These are phyloP conservation scores for Vanacampus margaritifer DNA, from an alignment of 2,113 vertebrate genomes.

Conservation along the genomic window DNA sequence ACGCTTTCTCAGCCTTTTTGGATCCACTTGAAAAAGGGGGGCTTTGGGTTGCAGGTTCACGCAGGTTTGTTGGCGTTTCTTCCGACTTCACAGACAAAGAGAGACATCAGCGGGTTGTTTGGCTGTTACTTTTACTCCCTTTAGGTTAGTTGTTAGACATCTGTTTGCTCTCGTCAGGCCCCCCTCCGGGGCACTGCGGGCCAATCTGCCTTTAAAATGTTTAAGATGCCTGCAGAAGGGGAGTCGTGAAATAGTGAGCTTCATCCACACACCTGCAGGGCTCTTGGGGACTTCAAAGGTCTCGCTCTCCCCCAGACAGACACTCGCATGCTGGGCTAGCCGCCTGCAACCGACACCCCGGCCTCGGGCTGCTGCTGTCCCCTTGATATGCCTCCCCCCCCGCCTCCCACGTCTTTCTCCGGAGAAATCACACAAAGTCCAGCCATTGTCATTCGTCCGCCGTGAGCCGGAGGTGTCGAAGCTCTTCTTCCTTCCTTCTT, in stretches of 20 bases:
- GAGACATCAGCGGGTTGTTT: conserved; percentile 56
- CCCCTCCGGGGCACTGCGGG: conserved; percentile 28
- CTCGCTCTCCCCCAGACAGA: conserved; percentile 47
- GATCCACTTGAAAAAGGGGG: conserved; percentile 23
- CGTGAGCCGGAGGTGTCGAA: conserved; percentile 33
- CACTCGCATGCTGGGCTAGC: conserved; percentile 57
- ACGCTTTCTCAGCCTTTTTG: conserved; percentile 32
- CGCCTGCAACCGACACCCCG: conserved; percentile 62
- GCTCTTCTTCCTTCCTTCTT: conserved; percentile 25
- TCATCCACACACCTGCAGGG: conserved; percentile 71
- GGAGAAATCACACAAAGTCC: conserved; percentile 16
- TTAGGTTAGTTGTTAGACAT: conserved; percentile 73
- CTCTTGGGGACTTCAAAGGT: conserved; percentile 66
- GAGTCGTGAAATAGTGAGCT: conserved; percentile 57
- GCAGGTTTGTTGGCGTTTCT: conserved; percentile 54
- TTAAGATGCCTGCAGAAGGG: conserved; percentile 64
- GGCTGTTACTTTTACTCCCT: conserved; percentile 59
- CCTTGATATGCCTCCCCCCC: conserved; percentile 23
- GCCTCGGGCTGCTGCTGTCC: conserved; percentile 51
- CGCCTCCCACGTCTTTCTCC: conserved; percentile 5
- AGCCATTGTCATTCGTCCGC: conserved; percentile 37
- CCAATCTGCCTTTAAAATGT: conserved; percentile 61
- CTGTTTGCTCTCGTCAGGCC: conserved; percentile 75
- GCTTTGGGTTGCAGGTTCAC: conserved; percentile 54
- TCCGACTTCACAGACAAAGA: conserved; percentile 60